Conservation (phyloP, 2,888 invertebrate species). For the Amiota mariae region DNA sequence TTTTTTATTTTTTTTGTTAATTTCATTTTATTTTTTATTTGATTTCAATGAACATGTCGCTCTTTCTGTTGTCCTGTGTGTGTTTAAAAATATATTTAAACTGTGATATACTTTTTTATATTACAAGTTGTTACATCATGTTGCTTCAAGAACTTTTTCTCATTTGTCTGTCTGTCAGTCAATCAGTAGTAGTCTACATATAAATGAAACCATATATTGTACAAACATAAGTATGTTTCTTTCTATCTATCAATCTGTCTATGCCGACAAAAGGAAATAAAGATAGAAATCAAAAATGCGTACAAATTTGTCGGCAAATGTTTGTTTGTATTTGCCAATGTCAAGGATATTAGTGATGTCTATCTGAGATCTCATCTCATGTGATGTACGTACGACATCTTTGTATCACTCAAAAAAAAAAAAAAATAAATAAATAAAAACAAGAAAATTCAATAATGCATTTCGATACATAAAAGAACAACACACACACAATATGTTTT, state of each 20-base stretch:
- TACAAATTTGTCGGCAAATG: conserved; percentile 8
- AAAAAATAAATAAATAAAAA: too few species aligned
- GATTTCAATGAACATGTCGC: conserved; percentile 60
- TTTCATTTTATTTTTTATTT: conserved; percentile 48
- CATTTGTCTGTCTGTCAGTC: background rate
- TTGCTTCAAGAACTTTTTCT: conserved; percentile 28
- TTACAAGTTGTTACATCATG: conserved; percentile 22
- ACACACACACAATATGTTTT: too few species aligned
- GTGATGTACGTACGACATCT: too few species aligned
- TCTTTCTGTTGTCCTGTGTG: conserved; percentile 45
- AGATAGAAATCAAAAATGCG: conserved; percentile 2
- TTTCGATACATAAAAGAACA: too few species aligned
- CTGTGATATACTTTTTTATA: conserved; percentile 35
- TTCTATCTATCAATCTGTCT: conserved; percentile 42
- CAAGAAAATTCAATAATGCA: too few species aligned
- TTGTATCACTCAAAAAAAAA: too few species aligned
- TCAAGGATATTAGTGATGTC: conserved; percentile 29
- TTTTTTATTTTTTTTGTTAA: background rate
- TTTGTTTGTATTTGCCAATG: background rate
- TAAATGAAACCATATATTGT: conserved; percentile 27
- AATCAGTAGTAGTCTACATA: conserved; percentile 3
- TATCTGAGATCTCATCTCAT: too few species aligned
- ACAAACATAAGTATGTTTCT: conserved; percentile 46
- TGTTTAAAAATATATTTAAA: conserved; percentile 47
- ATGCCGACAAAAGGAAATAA: background rate